Evolutionary conservation across 2,113 vertebrate genomes (phyloP).

Genomic region (Brachionichthys hirsutus): DNA sequence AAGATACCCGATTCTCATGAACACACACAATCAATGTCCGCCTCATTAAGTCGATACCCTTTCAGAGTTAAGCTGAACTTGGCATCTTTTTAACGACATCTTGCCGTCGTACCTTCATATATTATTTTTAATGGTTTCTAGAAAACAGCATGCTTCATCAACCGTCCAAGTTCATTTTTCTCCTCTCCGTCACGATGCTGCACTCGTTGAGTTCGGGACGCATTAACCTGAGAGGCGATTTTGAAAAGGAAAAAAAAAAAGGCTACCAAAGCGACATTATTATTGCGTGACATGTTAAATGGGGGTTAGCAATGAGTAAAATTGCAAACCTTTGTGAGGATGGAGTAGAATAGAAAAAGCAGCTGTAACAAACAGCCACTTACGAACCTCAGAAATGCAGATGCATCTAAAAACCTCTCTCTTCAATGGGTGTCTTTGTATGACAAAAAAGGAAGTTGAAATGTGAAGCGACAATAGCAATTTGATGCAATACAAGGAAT

Average conservation of each 20-base stretch:
- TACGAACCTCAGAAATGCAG: not conserved
- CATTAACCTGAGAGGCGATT: slow-evolving; percentile 18
- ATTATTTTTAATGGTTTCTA: slow-evolving; percentile 12
- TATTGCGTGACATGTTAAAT: slow-evolving; percentile 7
- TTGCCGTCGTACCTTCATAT: slow-evolving; percentile 30
- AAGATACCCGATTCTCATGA: slow-evolving; percentile 66
- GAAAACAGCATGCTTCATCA: slow-evolving; percentile 43
- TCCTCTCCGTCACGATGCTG: not conserved
- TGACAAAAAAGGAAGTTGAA: too few relatives aligned
- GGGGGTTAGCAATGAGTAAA: not conserved
- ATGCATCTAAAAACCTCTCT: too few relatives aligned
- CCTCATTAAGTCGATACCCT: slow-evolving; percentile 73
- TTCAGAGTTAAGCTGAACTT: slow-evolving; percentile 67
- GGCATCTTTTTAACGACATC: slow-evolving; percentile 69
- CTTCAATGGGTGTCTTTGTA: too few relatives aligned
- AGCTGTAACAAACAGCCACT: not conserved
- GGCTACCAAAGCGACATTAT: slow-evolving; percentile 17
- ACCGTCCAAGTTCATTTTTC: slow-evolving; percentile 20
- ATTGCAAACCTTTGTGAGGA: not conserved
- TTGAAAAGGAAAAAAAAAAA: slow-evolving; percentile 8
- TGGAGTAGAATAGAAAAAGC: not conserved
- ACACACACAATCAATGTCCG: slow-evolving; percentile 76
- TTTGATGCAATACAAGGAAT: too few relatives aligned
- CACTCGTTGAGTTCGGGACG: slow-evolving; percentile 9
- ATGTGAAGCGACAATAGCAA: too few relatives aligned